Evolutionary conservation across 2,113 vertebrate species (phyloP).

Genomic region (Tychaedon coryphoeus): DNA sequence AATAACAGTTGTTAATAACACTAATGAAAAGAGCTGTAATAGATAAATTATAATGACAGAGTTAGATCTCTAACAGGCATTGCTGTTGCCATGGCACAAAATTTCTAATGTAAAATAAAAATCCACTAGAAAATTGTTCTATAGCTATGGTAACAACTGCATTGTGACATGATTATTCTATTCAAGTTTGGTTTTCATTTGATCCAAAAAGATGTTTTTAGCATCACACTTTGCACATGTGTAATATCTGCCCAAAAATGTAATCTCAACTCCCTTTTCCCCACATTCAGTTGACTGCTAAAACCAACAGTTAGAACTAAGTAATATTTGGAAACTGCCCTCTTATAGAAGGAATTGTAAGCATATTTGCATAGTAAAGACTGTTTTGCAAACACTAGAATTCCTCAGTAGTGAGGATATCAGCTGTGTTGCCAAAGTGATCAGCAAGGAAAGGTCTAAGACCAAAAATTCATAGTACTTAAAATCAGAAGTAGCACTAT

Average conservation of each 20-base stretch:
- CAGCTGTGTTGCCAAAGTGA: not conserved
- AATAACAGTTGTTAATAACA: conserved; percentile 50
- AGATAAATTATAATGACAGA: conserved; percentile 53
- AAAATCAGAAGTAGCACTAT: not conserved
- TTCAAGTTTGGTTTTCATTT: conserved; percentile 15
- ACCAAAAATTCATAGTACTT: not conserved
- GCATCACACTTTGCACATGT: not conserved
- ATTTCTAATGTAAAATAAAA: conserved; percentile 59
- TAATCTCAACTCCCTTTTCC: not conserved
- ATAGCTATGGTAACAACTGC: conserved; percentile 65
- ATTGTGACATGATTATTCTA: conserved; percentile 11
- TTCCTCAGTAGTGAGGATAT: not conserved
- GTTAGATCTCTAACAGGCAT: conserved; percentile 45
- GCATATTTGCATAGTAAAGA: not conserved
- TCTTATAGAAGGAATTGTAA: not conserved
- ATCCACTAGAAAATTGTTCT: conserved; percentile 40
- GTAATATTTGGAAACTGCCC: not conserved
- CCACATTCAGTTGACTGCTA: not conserved
- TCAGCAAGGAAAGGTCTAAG: not conserved
- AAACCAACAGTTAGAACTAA: not conserved
- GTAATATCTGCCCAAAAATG: conserved; percentile 15
- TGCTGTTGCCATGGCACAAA: conserved; percentile 71
- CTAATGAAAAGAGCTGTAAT: conserved; percentile 56
- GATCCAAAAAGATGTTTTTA: conserved; percentile 15
- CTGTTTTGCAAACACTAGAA: not conserved